Conservation (phyloP, 2,888 invertebrate genomes). For the Nomada ruficornis region DNA sequence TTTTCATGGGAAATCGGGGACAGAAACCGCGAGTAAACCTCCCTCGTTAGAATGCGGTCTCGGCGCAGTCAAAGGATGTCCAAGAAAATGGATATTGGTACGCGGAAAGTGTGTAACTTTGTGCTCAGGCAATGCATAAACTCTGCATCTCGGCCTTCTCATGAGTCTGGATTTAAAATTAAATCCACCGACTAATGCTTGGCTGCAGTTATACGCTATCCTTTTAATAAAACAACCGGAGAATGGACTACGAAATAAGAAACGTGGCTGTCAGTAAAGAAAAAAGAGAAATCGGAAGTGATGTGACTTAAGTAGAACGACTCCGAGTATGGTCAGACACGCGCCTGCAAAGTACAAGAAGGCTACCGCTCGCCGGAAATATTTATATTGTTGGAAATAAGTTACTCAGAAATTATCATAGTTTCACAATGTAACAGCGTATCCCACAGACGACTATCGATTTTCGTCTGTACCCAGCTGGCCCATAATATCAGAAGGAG, state of each 20-base stretch:
- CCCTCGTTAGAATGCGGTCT: conserved; percentile 44
- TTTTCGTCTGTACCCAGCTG: not conserved
- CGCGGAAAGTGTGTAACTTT: conserved; percentile 65
- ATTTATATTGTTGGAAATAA: too few relatives aligned
- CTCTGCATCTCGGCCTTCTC: conserved; percentile 52
- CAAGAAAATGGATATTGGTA: conserved; percentile 67
- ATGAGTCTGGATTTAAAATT: conserved; percentile 64
- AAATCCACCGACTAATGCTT: conserved; percentile 60
- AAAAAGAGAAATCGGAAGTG: too few relatives aligned
- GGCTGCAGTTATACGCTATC: conserved; percentile 35
- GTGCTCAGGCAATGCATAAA: conserved; percentile 44
- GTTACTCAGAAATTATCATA: too few relatives aligned
- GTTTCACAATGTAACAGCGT: not conserved
- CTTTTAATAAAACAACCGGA: conserved; percentile 58
- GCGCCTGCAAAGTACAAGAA: too few relatives aligned
- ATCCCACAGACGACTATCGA: not conserved
- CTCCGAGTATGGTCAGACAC: too few relatives aligned
- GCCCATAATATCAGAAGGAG: too few relatives aligned
- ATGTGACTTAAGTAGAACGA: too few relatives aligned
- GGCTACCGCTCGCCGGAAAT: too few relatives aligned
- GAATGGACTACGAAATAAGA: conserved; percentile 27
- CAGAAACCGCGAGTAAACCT: conserved; percentile 17
- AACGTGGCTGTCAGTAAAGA: too few relatives aligned
- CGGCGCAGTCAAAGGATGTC: conserved; percentile 32
- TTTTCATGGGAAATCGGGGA: conserved; percentile 22